These are phyloP conservation scores for Chrysina gloriosa DNA, from an alignment of 2,888 invertebrate species.

Conservation along the genomic window DNA sequence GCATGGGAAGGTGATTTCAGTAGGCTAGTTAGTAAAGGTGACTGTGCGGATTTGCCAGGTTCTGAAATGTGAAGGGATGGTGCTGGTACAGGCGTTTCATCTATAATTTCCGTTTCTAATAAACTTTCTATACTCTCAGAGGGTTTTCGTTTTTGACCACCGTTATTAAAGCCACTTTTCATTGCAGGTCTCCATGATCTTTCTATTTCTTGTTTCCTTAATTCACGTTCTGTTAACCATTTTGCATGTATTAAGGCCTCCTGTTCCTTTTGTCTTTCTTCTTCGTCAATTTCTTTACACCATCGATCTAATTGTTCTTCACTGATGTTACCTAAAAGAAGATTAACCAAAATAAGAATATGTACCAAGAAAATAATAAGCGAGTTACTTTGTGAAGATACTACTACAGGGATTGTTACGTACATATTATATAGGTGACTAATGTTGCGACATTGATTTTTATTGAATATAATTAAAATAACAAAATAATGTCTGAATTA, in stretches of 20 bases:
- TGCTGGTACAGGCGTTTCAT: slow-evolving; percentile 49
- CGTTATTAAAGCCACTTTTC: slow-evolving; percentile 46
- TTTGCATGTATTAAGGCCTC: slow-evolving; percentile 73
- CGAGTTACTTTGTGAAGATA: too few species aligned
- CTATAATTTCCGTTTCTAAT: slow-evolving; percentile 55
- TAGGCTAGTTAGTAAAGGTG: slow-evolving; percentile 84
- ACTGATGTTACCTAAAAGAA: slow-evolving; percentile 64
- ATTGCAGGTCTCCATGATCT: slow-evolving; percentile 70
- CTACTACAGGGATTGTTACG: too few species aligned
- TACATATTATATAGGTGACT: too few species aligned
- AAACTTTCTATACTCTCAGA: slow-evolving; percentile 59
- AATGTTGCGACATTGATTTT: too few species aligned
- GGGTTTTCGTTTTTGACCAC: slow-evolving; percentile 61
- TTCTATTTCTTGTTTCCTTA: slow-evolving; percentile 72
- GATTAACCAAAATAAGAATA: neutral
- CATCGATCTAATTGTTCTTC: slow-evolving; percentile 82
- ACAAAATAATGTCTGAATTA: neutral
- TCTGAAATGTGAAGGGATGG: slow-evolving; percentile 47
- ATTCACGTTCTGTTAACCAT: slow-evolving; percentile 76
- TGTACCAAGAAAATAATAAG: too few species aligned
- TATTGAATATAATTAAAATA: neutral
- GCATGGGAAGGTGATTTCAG: slow-evolving; percentile 77
- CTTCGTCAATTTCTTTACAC: slow-evolving; percentile 79
- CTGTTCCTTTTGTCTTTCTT: slow-evolving; percentile 76
- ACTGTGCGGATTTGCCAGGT: slow-evolving; percentile 68